Percentiles rank a stretch among this genome's conserved stretches.
Evolutionary conservation across 2,888 invertebrate species (phyloP).

Genomic region (Limulus polyphemus): DNA sequence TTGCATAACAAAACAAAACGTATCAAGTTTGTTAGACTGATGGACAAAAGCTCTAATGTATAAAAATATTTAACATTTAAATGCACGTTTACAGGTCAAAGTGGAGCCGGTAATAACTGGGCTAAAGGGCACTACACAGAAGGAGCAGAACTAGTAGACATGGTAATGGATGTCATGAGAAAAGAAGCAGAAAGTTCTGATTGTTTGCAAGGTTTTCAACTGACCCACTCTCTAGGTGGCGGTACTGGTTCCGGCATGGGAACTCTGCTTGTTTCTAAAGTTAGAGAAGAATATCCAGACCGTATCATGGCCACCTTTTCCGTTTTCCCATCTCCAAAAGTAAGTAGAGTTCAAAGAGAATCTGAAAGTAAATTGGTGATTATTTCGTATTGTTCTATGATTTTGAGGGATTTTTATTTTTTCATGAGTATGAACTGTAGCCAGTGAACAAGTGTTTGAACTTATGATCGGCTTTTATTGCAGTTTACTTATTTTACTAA

Average conservation of each 20-base stretch:
- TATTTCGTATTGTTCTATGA: too few relatives aligned
- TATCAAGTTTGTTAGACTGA: too few relatives aligned
- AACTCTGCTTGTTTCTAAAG: constrained; percentile 71
- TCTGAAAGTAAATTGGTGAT: too few relatives aligned
- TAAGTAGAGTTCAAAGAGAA: too few relatives aligned
- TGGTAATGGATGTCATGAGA: constrained; percentile 47
- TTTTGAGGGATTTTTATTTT: too few relatives aligned
- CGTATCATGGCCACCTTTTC: constrained; percentile 45
- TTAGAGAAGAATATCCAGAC: constrained; percentile 71
- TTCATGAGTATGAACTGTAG: too few relatives aligned
- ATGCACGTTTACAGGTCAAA: constrained; percentile 35
- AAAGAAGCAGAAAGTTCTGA: constrained; percentile 48
- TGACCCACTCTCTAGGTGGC: constrained; percentile 72
- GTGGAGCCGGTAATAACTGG: constrained; percentile 74
- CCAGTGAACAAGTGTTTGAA: too few relatives aligned
- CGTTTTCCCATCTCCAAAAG: constrained; percentile 67
- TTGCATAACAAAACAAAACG: too few relatives aligned
- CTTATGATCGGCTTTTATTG: too few relatives aligned
- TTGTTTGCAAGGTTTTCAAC: constrained; percentile 57
- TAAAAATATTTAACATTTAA: too few relatives aligned
- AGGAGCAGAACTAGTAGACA: constrained; percentile 46
- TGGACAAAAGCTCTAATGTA: too few relatives aligned
- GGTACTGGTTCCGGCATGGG: constrained; percentile 84
- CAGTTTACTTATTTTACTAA: too few relatives aligned
- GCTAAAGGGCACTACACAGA: constrained; percentile 57